Evolutionary conservation across 1,140 invertebrate species (phyloP), one percentile per base, ranked within the genome.

Genomic region (Tenebrio molitor): DNA sequence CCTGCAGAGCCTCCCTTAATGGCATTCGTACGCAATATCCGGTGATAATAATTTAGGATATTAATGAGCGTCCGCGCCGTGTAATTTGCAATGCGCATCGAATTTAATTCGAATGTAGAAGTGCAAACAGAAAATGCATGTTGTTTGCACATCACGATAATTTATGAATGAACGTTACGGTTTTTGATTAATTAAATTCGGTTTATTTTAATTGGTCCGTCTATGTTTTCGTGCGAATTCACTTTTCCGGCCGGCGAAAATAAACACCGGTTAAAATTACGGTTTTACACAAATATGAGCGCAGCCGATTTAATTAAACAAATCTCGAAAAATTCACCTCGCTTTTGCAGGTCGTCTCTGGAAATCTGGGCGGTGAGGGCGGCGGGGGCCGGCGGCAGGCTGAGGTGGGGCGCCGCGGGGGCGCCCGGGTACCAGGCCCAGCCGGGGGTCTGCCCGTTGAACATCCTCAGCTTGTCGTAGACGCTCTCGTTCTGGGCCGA

Each of bases 381-480:
- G 16, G 83, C 74, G 62, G 82, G 83, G 69, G 85, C 81, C 77
- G 83, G 79, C 58, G 83, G 83, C 41, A 84, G 80, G 29, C 81
- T 80, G 34, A 83, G 77, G 79, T 82, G 83, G n/a, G 83, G 83
- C 29, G 81, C 82, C 10, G 83, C 79, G 5, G 78, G 81, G 46
- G 79, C 79, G 64, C 81, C 83, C 36, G 78, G 82, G 79, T 81
- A 84, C 82, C 81, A 81, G 6, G 79, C 77, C 83, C 81, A 83
- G 19, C 81, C 81, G 76, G 78, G 81, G 53, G 80, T 80, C 72
- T 94, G 93, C 1, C 92, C 92, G 80, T 95, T 95, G 17, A 95
- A 88, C 81, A 95, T 87, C 77, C 93, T 89, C 36, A 95, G 83
- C 82, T 95, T 95, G 81, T 95, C 94, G 83, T 95, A 96, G 75